Evolutionary conservation across 1,140 invertebrate genomes (phyloP), one percentile per base, ranked within the genome.

Genomic region (Drosophila ohnishii): DNA sequence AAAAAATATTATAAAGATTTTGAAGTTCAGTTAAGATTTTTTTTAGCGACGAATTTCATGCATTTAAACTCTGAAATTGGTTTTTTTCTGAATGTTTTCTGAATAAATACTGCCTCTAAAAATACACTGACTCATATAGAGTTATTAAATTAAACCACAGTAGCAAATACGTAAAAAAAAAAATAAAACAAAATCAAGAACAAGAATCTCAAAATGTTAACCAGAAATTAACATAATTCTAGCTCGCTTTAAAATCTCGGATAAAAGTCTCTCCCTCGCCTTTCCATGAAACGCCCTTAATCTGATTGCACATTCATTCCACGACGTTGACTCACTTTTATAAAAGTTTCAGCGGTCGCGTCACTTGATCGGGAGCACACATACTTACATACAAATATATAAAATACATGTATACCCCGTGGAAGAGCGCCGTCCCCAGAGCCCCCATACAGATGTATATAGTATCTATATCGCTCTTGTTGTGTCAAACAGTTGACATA

Each of bases 401-500:
- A 48, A 9, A 14, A 39, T 5, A 28, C 19, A 19, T 19, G 19
- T 35, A 53, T 39, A 58, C 16, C 32, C 32, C 7, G 7, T 22
- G 16, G 11, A 22, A 51, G 48, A 51, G 28, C 48, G 3, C 39
- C 39, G 39, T 42, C 39, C 39, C 39, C 39, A 42, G 4, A 32
- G 51, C 30, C 16, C n/a, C 1, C 11, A 16, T 11, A 34, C 32
- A 8, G 2, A 9, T 22, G 53, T 37, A 56, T 30, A 39, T 70
- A 32, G 42, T 71, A 51, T 73, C 40, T 61, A 55, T 62, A 62
- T 55, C 40, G 40, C 69, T 73, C 48, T 61, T 48, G 71, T 75
- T 75, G 48, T 58, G 53, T 50, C 77, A 64, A 78, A 65, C 78
- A 84, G 80, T 84, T 84, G 80, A 84, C 80, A 84, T 78, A 77